A percentile compares a stretch with the other conserved stretches of the same genome.
phyloP scores from a whole-genome alignment of 2,113 vertebrate genomes.

The Motacilla alba region DNA sequence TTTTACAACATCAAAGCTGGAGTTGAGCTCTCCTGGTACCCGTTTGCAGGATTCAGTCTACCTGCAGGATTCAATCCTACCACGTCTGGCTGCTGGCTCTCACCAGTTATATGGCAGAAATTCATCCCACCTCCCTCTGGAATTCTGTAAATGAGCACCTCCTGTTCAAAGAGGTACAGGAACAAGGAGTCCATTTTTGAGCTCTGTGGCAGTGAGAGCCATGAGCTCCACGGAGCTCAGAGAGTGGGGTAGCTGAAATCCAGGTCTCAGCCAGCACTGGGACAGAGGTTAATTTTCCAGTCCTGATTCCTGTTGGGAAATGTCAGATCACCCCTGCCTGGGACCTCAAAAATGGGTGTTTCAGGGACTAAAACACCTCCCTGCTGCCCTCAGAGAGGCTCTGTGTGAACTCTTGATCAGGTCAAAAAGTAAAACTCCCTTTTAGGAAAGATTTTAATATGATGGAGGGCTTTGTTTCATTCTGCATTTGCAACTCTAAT shows the following conservation, averaged over 20 bases:
- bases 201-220: not conserved
- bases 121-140: not conserved
- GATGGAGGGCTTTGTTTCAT: conserved; percentile 2
- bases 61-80: not conserved
- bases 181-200: not conserved
- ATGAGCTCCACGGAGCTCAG: not conserved
- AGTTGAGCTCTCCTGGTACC: not conserved
- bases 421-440: conserved; percentile 1
- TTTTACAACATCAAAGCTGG: conserved; percentile 3
- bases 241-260: not conserved
- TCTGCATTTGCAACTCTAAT: conserved; percentile 52
- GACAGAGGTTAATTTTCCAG: not conserved
- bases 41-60: not conserved
- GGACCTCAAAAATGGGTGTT: not conserved
- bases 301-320: not conserved
- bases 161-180: not conserved
- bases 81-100: not conserved
- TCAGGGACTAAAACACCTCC: not conserved
- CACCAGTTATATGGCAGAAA: not conserved
- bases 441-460: not conserved
- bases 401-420: not conserved
- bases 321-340: not conserved
- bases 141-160: not conserved
- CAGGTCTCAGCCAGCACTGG: rapidly evolving
- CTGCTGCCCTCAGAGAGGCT: not conserved